Base-by-base conservation (phyloP, 2,113 vertebrate genomes). In the Bungarus multicinctus region DNA sequence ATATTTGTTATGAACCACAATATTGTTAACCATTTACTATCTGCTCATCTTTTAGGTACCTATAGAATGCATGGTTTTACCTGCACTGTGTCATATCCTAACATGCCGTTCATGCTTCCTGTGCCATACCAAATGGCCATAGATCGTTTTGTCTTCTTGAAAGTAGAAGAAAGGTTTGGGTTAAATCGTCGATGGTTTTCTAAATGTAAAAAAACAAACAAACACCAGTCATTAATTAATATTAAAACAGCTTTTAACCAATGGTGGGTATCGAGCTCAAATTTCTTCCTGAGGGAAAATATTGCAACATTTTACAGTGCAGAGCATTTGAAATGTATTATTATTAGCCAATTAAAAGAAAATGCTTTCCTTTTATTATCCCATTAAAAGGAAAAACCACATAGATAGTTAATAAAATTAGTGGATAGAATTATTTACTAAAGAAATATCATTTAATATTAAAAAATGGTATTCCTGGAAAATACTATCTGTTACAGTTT, bases 171-270 rank as follows among this genome's bases (percentile, higher is more conserved):
- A 45, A 94, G 90, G 0, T 39, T 85, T 0, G 97, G 95, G 69
- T 97, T 93, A 93, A 98, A 98, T 74, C 3, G 90, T 0, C 2
- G 90, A 25, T 98, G 97, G 45, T 47, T 96, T 91, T 60, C 98
- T 98, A 20, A 39, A 96, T 94, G 93, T 91, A 4, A 81, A 18
- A 81, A 69, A 4, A 81, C 12, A 81, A 69, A 47, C 27, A n/a
- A 27, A n/a, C 11, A 87, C 93, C 27, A 94, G n/a, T 2, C 22
- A 81, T 81, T 16, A 30, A 81, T 69, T 92, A 52, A 60, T 5
- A 60, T 39, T 64, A 87, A 91, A 50, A 50, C 18, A 25, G 30
- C 47, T 87, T 85, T 88, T 45, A 55, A 57, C 89, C 4, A 27
- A 10, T 85, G 52, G 52, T 53, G 69, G 45, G 30, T n/a, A 69